Evolutionary conservation across 2,888 invertebrate genomes (phyloP).

Genomic region (Palloptera scutellata): DNA sequence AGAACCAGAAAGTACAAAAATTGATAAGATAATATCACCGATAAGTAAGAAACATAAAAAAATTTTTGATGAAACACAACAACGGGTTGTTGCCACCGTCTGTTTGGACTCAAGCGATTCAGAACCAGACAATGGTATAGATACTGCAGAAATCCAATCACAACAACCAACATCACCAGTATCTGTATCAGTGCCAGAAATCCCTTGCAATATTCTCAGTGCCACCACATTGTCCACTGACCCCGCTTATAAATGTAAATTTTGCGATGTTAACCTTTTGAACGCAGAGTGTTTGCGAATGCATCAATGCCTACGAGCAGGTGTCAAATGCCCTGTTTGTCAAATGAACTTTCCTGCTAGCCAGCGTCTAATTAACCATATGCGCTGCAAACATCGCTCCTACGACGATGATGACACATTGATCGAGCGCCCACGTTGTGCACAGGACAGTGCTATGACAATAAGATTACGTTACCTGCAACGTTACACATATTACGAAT

Average conservation of each 20-base stretch:
- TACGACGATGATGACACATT: conserved; percentile 38
- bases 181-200: neutral
- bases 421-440: conserved; percentile 37
- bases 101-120: conserved; percentile 42
- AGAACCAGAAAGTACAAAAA: neutral
- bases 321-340: conserved; percentile 40
- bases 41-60: conserved; percentile 33
- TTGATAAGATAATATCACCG: conserved; percentile 1
- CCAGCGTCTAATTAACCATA: conserved; percentile 41
- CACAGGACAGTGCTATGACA: conserved; percentile 45
- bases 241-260: conserved; percentile 18
- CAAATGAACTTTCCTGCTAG: conserved; percentile 32
- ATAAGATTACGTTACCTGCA: conserved; percentile 43
- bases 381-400: conserved; percentile 43
- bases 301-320: conserved; percentile 29
- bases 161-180: neutral
- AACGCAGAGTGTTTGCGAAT: conserved; percentile 31
- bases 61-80: conserved; percentile 36
- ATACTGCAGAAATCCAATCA: conserved; percentile 3
- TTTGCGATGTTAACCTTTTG: conserved; percentile 29
- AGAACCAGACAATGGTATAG: conserved; percentile 21
- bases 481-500: conserved; percentile 43
- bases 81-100: conserved; percentile 41
- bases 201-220: too few relatives aligned
- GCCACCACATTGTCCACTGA: neutral